Evolutionary conservation across 1,140 invertebrate genomes (phyloP).

Genomic region (Lamellibrachia luymesi): DNA sequence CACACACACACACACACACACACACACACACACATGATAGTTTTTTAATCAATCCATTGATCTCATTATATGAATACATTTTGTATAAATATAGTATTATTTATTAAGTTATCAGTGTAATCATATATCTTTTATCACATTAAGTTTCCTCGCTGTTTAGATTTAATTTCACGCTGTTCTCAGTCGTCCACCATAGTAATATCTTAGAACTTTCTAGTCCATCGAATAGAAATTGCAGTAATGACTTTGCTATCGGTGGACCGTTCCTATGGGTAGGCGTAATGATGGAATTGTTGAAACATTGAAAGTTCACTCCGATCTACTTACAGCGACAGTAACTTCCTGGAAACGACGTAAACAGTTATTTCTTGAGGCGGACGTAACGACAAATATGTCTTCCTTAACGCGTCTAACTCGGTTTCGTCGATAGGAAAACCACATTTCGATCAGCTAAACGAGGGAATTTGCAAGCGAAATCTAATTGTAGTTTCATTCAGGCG

Average conservation of each 20-base stretch:
- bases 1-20: too few species aligned
- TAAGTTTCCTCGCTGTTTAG: background rate
- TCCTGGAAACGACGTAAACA: background rate
- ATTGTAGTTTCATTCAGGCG: background rate
- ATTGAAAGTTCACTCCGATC: background rate
- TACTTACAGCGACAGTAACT: background rate
- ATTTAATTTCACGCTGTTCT: background rate
- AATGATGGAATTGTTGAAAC: background rate
- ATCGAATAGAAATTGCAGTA: background rate
- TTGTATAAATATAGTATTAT: background rate
- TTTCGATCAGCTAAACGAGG: background rate
- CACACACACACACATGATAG: too few species aligned
- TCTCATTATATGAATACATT: background rate
- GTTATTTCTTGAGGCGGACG: background rate
- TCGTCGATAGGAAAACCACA: background rate
- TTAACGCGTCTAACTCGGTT: background rate
- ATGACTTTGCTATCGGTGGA: background rate
- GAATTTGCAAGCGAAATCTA: background rate
- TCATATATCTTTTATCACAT: background rate
- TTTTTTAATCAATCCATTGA: too few species aligned
- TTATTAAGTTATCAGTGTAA: background rate
- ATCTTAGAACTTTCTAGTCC: background rate
- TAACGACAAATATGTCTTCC: background rate
- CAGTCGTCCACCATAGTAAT: too few species aligned
- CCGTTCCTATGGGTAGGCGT: background rate